Base-by-base conservation (phyloP, 2,888 invertebrate species). In the Stenodema calcarata region DNA sequence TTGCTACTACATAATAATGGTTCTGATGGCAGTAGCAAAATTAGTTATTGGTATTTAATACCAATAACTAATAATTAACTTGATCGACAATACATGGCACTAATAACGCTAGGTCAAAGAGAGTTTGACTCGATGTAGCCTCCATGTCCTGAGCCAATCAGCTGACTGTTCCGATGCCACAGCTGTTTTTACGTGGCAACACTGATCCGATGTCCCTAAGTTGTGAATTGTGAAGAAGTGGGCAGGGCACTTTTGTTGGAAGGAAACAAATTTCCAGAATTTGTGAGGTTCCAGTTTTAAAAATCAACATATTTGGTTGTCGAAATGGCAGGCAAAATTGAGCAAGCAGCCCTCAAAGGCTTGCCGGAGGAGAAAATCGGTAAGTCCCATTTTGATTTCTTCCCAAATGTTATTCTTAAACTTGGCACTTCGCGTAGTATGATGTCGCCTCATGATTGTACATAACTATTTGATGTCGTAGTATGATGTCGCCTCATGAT, bases 361-460 rank as follows among this genome's bases (percentile, higher is more conserved):
- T 91, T 96, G 90, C 95, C 95, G 89, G 96, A 96, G 90, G 96
- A 96, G 90, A 96, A 96, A 93, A 96, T 95, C 91, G 96, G 96
- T 96, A 93, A 94, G 92, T 92, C 12, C 4, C 7, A 50, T 16
- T 79, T 44, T 9, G 54, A 23, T 76, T 79, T 16, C 23, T 62
- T 23, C 16, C 18, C 1, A 12, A 6, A 23, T 23, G 23, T 27
- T 12, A 62, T 9, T 23, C 18, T 11, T 7, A 23, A n/a, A 23
- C 27, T 62, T 1, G 11, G 23, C n/a, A 62, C 18, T 11, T 62
- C 54, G 23, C 18, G 35, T 35, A 35, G 35, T n/a, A n/a, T n/a
- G n/a, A n/a, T n/a, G n/a, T n/a, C n/a, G n/a, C n/a, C n/a, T n/a
- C n/a, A n/a, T n/a, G n/a, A n/a, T n/a, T n/a, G n/a, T n/a, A n/a